Evolutionary conservation across 1,140 invertebrate genomes (phyloP), one percentile per base, ranked within the genome.

Genomic region (Phortica variegata): DNA sequence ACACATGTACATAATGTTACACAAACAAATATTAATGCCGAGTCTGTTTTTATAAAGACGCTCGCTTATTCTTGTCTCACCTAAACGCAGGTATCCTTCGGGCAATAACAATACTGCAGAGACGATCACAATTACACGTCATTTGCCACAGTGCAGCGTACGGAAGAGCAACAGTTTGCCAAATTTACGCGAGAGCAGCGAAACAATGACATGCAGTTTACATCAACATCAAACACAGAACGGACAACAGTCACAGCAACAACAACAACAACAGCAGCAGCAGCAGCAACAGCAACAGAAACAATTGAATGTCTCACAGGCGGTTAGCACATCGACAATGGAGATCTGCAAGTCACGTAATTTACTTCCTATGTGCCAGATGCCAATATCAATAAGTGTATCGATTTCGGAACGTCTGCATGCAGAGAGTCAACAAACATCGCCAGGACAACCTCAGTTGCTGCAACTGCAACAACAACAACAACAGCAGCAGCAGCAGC

Each of bases 141-240:
- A 72, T 29, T 37, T 72, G 44, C 70, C 60, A 17, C 60, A 74
- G 17, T 73, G 69, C 53, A 72, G 69, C 20, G 76, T 79, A 7
- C 52, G 74, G 3, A 88, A 88, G 79, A 88, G 86, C 77, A 85
- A 83, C 78, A 88, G 87, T 66, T 79, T 89, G 75, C 88, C 88
- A 32, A 87, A 90, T 77, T 77, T 89, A 37, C 73, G 79, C 69
- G 76, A 56, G 49, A 52, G 49, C 23, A 61, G 55, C 6, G 47
- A 54, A 4, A 6, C 41, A 8, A 32, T 61, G 40, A 50, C 45
- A 26, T 38, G 17, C 21, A 45, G 29, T 8, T 23, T 49, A 38
- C 12, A 50, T 23, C 56, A 60, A 37, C 36, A 56, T 10, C 33
- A 46, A 15, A 21, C 38, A 19, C 47, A 49, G 29, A 36, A 13